Evolutionary conservation across 2,888 invertebrate species (phyloP), one percentile per base, ranked within the genome.

Genomic region (Acleris holmiana): DNA sequence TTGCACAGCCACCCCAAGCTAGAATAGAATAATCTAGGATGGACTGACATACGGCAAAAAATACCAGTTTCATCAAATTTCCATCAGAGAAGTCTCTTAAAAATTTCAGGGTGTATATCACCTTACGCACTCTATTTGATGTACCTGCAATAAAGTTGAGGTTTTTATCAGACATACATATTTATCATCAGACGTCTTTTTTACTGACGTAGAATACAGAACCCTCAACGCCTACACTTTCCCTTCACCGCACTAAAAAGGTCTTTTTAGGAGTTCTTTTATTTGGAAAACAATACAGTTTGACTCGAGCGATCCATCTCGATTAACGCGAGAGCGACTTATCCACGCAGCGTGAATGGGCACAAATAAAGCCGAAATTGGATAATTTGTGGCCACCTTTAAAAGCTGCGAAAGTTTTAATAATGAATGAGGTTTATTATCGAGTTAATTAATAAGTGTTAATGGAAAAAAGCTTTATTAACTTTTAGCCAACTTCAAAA

Each of bases 301-400:
- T 59, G 48, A 49, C 48, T 54, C 21, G n/a, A 29, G 13, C 69
- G 68, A 81, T 83, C 74, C 69, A 73, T 82, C 82, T 79, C 78
- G 82, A 83, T 82, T 82, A 81, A 71, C 70, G 4, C 5, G 53
- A 48, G 47, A 47, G 23, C 55, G 61, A 61, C 62, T 58, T 61
- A 61, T 66, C 66, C 62, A 58, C 60, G 65, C 65, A 55, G 46
- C 50, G 60, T 59, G 64, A 64, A 57, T 53, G 23, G 25, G 56
- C 61, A 61, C 35, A 35, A 35, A 35, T 35, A 53, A 66, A 62
- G 58, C 57, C 58, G 57, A 66, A 53, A 66, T 66, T 66, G 53
- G 62, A 57, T 58, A 55, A 53, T 61, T 61, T 53, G 66, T 57
- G 58, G 53, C 47, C 10, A 47, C 53, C 53, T 64, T 64, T 58